Percentiles rank a stretch among this genome's conserved stretches.
phyloP scores from a whole-genome alignment of 2,888 invertebrate species.

The Acronicta aceris region DNA sequence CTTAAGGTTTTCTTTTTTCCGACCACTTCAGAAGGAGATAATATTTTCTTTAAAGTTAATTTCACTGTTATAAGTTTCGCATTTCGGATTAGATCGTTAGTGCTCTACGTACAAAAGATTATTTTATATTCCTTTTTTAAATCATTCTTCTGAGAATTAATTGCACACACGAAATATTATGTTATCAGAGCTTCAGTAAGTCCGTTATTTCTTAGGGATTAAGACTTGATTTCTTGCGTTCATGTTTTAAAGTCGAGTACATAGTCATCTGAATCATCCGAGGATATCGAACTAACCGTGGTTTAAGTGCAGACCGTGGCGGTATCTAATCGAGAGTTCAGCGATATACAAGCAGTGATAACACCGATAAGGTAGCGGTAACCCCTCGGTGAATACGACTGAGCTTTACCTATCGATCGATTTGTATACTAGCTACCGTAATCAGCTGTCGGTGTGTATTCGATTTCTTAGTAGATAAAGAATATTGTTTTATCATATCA shows the following conservation, averaged over 20 bases:
- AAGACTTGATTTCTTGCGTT: not conserved
- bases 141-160: no score
- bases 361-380: constrained; percentile 29
- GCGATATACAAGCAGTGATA: constrained; percentile 27
- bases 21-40: no score
- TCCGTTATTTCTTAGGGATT: no score
- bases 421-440: constrained; percentile 12
- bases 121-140: no score
- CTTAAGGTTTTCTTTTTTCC: no score
- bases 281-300: constrained; percentile 41
- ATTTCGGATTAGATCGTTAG: no score
- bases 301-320: constrained; percentile 31
- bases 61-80: no score
- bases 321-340: constrained; percentile 38
- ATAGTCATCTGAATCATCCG: constrained; percentile 31
- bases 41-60: no score
- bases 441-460: constrained; percentile 35
- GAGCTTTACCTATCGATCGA: constrained; percentile 26
- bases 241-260: constrained; percentile 8
- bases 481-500: not conserved
- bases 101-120: no score
- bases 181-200: no score
- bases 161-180: no score
- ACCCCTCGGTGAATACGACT: constrained; percentile 30
- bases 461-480: not conserved